Evolutionary conservation across 2,888 invertebrate genomes (phyloP), one percentile per base, ranked within the genome.

Genomic region (Synergus itoensis): DNA sequence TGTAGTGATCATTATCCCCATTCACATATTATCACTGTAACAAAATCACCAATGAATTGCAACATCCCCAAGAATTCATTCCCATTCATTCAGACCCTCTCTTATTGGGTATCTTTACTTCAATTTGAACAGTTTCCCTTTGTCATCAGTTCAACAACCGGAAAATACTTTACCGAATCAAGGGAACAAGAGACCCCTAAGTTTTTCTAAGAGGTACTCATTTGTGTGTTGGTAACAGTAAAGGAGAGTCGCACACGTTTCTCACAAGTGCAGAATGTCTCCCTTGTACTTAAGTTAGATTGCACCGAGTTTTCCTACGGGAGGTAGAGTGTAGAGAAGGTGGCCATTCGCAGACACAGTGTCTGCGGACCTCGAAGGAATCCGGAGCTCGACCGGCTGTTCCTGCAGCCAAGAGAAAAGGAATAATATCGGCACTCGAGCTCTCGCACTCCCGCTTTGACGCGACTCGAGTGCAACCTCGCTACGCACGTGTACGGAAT

Each of bases 301-400:
- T 40, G 18, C 36, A 53, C n/a, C 12, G 45, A 16, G 36, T 69
- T 69, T 1, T 28, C 43, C 48, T 69, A 53, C 48, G 8, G 43
- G 3, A 21, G 18, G 5, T 21, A 62, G 18, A 65, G n/a, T 53
- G 12, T 21, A 21, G 60, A 12, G 12, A 69, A 69, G 69, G 69
- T 53, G 53, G 28, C 53, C 73, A 53, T 73, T 57, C 53, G 73
- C 53, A 73, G 73, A 73, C 53, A 73, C 53, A 73, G 73, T 73
- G 73, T 73, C 73, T 73, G 73, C 73, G 53, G 28, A 73, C 36
- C 36, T n/a, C 73, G 53, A 73, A 57, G 73, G 48, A 73, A 53
- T 73, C 73, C 73, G 36, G 36, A 28, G 36, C 48, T 69, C 53
- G 73, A 53, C 48, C 53, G 36, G 48, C 73, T 40, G 73, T 53